A percentile compares a stretch with the other conserved stretches of the same genome.
Evolutionary conservation across 2,888 invertebrate species (phyloP).

Genomic region (Apotomis turbidana): DNA sequence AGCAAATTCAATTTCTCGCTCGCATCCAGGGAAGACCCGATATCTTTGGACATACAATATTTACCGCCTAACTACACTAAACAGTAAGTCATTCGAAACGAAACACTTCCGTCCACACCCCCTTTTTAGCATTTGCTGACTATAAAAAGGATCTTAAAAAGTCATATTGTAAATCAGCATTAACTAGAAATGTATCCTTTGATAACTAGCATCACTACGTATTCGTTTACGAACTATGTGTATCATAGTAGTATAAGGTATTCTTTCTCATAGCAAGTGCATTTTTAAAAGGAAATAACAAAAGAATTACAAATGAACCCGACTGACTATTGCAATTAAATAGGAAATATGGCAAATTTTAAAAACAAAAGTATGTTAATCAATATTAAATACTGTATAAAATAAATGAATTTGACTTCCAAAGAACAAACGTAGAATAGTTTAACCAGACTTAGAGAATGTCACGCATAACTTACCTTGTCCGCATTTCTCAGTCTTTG

Average conservation of each 20-base stretch:
- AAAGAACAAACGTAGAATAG: conserved; percentile 44
- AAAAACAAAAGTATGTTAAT: conserved; percentile 23
- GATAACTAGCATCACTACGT: background rate
- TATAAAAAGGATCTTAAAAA: background rate
- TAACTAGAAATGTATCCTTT: background rate
- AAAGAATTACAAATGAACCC: conserved; percentile 13
- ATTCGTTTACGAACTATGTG: background rate
- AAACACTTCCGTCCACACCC: conserved; percentile 29
- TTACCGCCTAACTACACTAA: background rate
- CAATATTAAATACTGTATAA: conserved; percentile 2
- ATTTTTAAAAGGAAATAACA: conserved; percentile 7
- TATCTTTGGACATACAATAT: background rate
- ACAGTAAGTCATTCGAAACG: conserved; percentile 1
- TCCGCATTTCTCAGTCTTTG: conserved; percentile 80
- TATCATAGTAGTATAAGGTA: background rate
- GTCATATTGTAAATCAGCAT: background rate
- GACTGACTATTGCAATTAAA: conserved; percentile 21
- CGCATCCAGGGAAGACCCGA: background rate
- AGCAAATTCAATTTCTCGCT: background rate
- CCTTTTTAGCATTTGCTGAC: conserved; percentile 10
- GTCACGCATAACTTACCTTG: conserved; percentile 72
- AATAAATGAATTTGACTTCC: conserved; percentile 27
- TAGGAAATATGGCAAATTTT: conserved; percentile 38
- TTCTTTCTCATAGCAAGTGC: conserved; percentile 19
- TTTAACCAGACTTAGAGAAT: conserved; percentile 46